A percentile compares a stretch with the other conserved stretches of the same genome.
Conservation (phyloP, 2,113 vertebrate genomes). For the Blennius ocellaris region DNA sequence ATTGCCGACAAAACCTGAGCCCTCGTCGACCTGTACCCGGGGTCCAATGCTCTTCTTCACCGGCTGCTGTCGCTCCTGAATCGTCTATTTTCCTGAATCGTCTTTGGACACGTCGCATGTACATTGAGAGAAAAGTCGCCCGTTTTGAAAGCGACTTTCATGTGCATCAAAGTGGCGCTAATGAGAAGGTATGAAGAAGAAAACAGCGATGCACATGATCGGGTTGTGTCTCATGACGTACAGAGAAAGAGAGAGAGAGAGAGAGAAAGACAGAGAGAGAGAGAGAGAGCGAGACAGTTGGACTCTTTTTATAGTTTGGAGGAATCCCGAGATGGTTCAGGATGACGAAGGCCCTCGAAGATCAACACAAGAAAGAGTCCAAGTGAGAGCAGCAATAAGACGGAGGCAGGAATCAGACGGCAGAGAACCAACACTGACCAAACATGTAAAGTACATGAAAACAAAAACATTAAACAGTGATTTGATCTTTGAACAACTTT, state of each 20-base stretch:
- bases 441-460: background rate
- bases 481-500: slow-evolving; percentile 28
- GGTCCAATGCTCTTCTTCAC: no score
- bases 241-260: no score
- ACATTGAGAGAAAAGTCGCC: background rate
- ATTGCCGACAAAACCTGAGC: no score
- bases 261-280: no score
- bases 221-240: slow-evolving; percentile 12
- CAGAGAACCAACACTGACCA: background rate
- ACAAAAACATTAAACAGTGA: background rate
- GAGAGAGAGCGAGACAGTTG: slow-evolving; percentile 13
- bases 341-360: slow-evolving; percentile 18
- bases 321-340: slow-evolving; percentile 1
- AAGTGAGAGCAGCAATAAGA: slow-evolving; percentile 23
- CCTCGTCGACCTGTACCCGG: no score
- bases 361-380: slow-evolving; percentile 25
- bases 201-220: slow-evolving; percentile 3
- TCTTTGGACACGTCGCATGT: no score
- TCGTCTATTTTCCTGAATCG: no score
- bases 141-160: slow-evolving; percentile 2
- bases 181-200: background rate
- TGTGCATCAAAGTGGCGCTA: background rate
- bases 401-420: slow-evolving; percentile 11
- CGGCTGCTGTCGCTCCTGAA: no score
- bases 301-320: slow-evolving; percentile 25